A percentile compares a stretch with the other conserved stretches of the same genome.
These are phyloP conservation scores for Catharus bicknelli DNA, from an alignment of 2,113 vertebrate species.

Conservation along the genomic window DNA sequence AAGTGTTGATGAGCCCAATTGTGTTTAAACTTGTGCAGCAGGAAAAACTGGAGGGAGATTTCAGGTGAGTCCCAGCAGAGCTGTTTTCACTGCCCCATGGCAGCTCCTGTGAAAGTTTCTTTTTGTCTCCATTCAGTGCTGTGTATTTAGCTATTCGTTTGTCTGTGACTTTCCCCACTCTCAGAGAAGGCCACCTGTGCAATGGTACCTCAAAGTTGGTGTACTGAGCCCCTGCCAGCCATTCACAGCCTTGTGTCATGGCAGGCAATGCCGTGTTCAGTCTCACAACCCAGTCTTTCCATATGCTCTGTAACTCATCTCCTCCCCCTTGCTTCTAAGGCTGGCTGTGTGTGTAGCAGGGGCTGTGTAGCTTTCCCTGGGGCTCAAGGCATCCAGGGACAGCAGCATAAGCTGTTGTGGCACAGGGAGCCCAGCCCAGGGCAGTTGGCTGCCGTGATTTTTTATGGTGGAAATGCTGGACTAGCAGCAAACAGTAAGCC, in stretches of 20 bases:
- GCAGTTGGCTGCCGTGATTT: not conserved
- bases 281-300: not conserved
- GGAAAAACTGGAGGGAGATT: slow-evolving; percentile 96
- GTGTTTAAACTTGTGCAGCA: slow-evolving; percentile 90
- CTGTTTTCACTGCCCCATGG: not conserved
- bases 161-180: fast-evolving
- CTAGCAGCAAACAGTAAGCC: not conserved
- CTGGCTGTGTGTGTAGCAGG: not conserved
- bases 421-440: not conserved
- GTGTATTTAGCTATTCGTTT: not conserved
- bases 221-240: not conserved
- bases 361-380: not conserved
- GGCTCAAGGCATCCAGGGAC: not conserved
- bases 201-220: fast-evolving
- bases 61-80: slow-evolving; percentile 79
- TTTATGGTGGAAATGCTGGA: not conserved
- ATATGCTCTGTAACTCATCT: not conserved
- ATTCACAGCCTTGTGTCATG: not conserved
- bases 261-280: not conserved
- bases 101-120: not conserved
- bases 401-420: not conserved
- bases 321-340: not conserved
- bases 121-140: not conserved
- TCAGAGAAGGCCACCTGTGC: not conserved
- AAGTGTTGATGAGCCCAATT: slow-evolving; percentile 91